Evolutionary conservation across 1,140 invertebrate species (phyloP).

Genomic region (Sipha flava): DNA sequence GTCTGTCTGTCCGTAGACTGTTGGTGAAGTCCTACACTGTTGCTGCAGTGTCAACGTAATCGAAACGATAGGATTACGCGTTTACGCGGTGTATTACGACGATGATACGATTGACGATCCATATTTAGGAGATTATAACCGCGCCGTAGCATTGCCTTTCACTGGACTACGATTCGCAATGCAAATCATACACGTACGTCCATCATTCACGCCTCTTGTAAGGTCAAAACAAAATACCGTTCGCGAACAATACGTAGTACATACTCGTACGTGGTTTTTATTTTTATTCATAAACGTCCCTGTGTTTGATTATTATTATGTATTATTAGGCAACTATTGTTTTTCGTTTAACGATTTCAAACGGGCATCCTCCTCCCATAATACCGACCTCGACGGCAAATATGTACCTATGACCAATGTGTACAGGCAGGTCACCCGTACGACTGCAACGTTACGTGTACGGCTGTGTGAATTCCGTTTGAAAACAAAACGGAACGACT

Average conservation of each 20-base stretch:
- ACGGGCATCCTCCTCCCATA: neutral
- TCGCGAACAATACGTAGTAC: neutral
- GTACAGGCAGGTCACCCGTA: too few species aligned
- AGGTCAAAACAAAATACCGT: neutral
- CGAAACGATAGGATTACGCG: neutral
- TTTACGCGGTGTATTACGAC: neutral
- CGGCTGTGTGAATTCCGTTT: too few species aligned
- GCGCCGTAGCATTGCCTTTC: neutral
- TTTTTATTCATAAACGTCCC: too few species aligned
- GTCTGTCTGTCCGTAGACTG: too few species aligned
- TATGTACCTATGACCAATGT: too few species aligned
- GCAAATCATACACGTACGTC: neutral
- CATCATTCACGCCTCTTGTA: neutral
- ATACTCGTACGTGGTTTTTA: neutral
- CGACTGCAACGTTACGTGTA: too few species aligned
- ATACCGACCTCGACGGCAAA: neutral
- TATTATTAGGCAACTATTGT: neutral
- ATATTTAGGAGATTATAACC: neutral
- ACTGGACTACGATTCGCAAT: neutral
- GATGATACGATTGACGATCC: neutral
- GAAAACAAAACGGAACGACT: too few species aligned
- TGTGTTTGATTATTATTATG: neutral
- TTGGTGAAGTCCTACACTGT: too few species aligned
- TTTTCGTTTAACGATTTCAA: neutral
- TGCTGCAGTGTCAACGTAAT: neutral